A percentile compares a stretch with the other conserved stretches of the same genome.
Evolutionary conservation across 2,888 invertebrate species (phyloP).

Genomic region (Drosophila recens): DNA sequence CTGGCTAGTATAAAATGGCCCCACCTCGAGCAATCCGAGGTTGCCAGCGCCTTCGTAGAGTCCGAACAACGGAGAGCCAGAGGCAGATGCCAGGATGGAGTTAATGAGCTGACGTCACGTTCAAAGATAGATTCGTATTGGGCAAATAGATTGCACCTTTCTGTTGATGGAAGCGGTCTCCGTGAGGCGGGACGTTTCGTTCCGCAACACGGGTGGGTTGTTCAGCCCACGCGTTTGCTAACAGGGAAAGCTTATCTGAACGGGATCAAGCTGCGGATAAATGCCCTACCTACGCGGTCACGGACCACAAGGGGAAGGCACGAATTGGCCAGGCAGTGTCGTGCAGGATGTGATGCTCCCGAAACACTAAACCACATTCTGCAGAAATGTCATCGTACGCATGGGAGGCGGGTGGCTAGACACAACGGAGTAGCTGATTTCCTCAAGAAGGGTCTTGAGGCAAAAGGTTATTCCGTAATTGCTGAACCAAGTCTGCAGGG

Average conservation of each 20-base stretch:
- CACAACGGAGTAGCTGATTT: not conserved
- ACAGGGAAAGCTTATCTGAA: conserved; percentile 1
- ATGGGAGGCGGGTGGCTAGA: not conserved
- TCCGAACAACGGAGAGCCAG: not conserved
- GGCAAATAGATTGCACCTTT: conserved; percentile 7
- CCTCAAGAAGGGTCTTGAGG: not conserved
- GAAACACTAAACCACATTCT: not conserved
- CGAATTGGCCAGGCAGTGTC: conserved; percentile 7
- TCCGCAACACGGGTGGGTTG: conserved; percentile 4
- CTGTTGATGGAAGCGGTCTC: conserved; percentile 4
- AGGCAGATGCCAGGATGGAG: not conserved
- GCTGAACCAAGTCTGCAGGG: not conserved
- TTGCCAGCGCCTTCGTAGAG: not conserved
- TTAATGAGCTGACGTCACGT: not conserved
- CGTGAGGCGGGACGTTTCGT: not conserved
- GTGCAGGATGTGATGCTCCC: conserved; percentile 12
- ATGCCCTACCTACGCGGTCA: conserved; percentile 18
- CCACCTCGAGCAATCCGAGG: no score
- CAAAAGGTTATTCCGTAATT: not conserved
- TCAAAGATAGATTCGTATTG: no score
- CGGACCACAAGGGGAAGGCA: conserved; percentile 10
- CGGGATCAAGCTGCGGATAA: conserved; percentile 18
- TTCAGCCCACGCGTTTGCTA: conserved; percentile 11
- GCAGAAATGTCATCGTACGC: no score
- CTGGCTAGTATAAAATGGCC: no score